Conservation (phyloP, 2,888 invertebrate species). For the Therioaphis trifolii region DNA sequence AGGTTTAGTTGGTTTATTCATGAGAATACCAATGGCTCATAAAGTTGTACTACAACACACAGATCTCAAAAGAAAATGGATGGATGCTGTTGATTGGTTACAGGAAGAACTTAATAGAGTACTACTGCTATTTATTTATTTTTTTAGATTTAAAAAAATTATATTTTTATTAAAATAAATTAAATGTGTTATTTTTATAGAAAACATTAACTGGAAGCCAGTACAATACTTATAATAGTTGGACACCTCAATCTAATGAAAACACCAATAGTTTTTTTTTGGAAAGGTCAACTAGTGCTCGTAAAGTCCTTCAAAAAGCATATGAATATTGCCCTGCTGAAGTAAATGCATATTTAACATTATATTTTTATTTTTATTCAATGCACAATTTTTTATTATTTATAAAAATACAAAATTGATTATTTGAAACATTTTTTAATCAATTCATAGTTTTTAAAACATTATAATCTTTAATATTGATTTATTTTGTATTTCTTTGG, state of each 20-base stretch:
- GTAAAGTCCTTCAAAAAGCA: conserved; percentile 85
- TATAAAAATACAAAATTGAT: no score
- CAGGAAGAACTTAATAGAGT: conserved; percentile 92
- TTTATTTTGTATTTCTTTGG: no score
- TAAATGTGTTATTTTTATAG: conserved; percentile 66
- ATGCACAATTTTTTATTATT: no score
- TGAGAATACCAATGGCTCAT: conserved; percentile 83
- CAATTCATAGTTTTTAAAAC: no score
- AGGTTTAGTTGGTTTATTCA: conserved; percentile 90
- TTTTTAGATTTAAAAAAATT: neutral
- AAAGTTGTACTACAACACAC: conserved; percentile 82
- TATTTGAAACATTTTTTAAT: no score
- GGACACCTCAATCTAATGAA: conserved; percentile 92
- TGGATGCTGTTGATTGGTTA: conserved; percentile 90
- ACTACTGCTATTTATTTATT: conserved; percentile 65
- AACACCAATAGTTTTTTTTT: conserved; percentile 94
- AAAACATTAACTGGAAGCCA: conserved; percentile 74
- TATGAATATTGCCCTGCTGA: conserved; percentile 80
- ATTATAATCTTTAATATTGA: no score
- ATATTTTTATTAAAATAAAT: conserved; percentile 17
- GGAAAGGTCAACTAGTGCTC: conserved; percentile 92
- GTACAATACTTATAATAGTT: conserved; percentile 93
- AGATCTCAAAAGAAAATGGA: conserved; percentile 88
- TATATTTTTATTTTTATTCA: neutral
- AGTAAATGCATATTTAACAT: conserved; percentile 68